Percentiles rank a stretch among this genome's conserved stretches.
phyloP scores from a whole-genome alignment of 2,113 vertebrate species.

The Ornithorhynchus anatinus region DNA sequence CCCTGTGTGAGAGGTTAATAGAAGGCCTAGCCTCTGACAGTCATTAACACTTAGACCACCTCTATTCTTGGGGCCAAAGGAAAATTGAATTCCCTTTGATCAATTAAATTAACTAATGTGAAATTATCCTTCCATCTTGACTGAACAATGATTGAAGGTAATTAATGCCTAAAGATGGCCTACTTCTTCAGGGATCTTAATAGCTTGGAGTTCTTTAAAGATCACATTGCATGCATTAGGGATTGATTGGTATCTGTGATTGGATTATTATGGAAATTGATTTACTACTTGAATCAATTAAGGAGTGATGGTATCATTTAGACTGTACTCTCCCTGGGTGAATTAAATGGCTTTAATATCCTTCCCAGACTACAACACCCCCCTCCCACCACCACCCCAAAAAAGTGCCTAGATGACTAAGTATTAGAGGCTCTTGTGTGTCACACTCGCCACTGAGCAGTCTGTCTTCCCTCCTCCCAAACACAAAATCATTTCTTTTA shows the following conservation, averaged over 20 bases:
- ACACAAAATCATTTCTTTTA: too few relatives aligned
- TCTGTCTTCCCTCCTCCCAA: not conserved
- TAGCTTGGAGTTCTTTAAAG: constrained; percentile 16
- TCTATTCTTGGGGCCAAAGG: constrained; percentile 17
- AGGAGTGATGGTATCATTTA: not conserved
- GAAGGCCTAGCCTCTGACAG: not conserved
- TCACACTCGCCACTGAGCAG: not conserved
- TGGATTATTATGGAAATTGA: constrained; percentile 5
- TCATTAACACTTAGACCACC: constrained; percentile 54
- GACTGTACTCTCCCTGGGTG: not conserved
- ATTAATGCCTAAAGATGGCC: constrained; percentile 43
- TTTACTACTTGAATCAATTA: constrained; percentile 3
- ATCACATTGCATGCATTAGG: constrained; percentile 18
- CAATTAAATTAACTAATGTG: constrained; percentile 46
- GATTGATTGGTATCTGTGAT: constrained; percentile 8
- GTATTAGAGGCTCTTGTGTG: not conserved
- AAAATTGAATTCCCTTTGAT: constrained; percentile 55
- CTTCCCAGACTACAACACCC: too few relatives aligned
- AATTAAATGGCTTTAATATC: too few relatives aligned
- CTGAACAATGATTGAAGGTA: constrained; percentile 54
- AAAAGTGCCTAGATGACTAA: not conserved
- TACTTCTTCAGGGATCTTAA: constrained; percentile 32
- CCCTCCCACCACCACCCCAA: too few relatives aligned
- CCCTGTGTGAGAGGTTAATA: constrained; percentile 25
- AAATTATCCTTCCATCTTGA: constrained; percentile 27